Conservation (phyloP, 2,888 invertebrate species). For the Rhimphoctona megacephalus region DNA sequence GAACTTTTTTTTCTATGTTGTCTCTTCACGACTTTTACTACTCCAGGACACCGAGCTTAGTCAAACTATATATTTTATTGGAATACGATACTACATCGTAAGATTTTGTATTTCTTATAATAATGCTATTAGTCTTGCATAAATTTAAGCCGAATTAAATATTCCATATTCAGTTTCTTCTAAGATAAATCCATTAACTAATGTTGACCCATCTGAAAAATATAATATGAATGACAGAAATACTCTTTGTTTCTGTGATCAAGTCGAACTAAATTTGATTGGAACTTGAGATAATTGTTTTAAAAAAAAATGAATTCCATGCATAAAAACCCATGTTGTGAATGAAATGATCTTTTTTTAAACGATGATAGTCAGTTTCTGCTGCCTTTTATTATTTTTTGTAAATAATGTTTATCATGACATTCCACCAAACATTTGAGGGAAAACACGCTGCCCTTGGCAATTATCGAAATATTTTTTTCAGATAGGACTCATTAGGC, state of each 20-base stretch:
- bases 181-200: not conserved
- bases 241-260: not conserved
- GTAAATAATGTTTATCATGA: not conserved
- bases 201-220: not conserved
- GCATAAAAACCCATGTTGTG: not conserved
- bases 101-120: not conserved
- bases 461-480: not conserved
- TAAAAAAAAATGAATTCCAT: not conserved
- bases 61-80: not conserved
- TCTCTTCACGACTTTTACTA: not conserved
- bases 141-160: not conserved
- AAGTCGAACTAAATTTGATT: not conserved
- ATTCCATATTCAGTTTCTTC: not conserved
- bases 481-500: not conserved
- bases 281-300: not conserved
- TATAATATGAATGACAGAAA: not conserved
- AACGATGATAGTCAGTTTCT: not conserved
- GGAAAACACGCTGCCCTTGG: not conserved
- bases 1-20: not conserved
- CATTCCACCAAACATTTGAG: not conserved
- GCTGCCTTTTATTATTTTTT: not conserved
- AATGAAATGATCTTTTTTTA: not conserved
- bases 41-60: too few species aligned
- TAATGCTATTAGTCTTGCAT: not conserved
- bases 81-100: conserved; percentile 5